Conservation (phyloP, 1,140 invertebrate genomes). For the Trichoplusia ni region DNA sequence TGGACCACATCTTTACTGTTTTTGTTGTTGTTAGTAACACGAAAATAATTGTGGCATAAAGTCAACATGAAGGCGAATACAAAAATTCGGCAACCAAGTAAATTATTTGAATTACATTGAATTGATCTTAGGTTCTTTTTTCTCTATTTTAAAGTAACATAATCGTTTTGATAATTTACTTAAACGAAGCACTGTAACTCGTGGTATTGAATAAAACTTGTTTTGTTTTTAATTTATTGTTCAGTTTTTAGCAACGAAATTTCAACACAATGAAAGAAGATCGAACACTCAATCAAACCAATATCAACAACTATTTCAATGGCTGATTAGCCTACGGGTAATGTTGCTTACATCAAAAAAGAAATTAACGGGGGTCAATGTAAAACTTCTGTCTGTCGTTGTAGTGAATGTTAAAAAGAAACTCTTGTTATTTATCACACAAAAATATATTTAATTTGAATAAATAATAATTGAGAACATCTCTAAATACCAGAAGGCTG, state of each 20-base stretch:
- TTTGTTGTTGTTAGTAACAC: slow-evolving; percentile 65
- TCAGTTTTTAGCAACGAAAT: background rate
- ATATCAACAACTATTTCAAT: slow-evolving; percentile 24
- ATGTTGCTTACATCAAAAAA: background rate
- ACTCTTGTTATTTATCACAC: too few relatives aligned
- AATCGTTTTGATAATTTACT: background rate
- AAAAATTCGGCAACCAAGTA: slow-evolving; percentile 28
- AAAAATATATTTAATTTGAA: too few relatives aligned
- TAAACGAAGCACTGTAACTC: background rate
- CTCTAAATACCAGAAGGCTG: too few relatives aligned
- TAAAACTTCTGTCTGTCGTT: too few relatives aligned
- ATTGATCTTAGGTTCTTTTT: slow-evolving; percentile 41
- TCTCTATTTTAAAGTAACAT: slow-evolving; percentile 21
- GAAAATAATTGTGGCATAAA: slow-evolving; percentile 77
- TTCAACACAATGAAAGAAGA: slow-evolving; percentile 1
- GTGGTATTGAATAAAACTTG: background rate
- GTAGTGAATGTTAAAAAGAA: too few relatives aligned
- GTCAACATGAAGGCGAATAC: slow-evolving; percentile 72
- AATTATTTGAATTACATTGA: slow-evolving; percentile 25
- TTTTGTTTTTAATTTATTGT: background rate
- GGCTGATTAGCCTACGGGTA: slow-evolving; percentile 3
- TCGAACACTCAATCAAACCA: slow-evolving; percentile 23
- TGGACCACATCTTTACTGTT: slow-evolving; percentile 65
- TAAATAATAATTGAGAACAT: too few relatives aligned
- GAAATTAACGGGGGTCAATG: too few relatives aligned